Conservation (phyloP, 2,888 invertebrate species). For the Labia minor region DNA sequence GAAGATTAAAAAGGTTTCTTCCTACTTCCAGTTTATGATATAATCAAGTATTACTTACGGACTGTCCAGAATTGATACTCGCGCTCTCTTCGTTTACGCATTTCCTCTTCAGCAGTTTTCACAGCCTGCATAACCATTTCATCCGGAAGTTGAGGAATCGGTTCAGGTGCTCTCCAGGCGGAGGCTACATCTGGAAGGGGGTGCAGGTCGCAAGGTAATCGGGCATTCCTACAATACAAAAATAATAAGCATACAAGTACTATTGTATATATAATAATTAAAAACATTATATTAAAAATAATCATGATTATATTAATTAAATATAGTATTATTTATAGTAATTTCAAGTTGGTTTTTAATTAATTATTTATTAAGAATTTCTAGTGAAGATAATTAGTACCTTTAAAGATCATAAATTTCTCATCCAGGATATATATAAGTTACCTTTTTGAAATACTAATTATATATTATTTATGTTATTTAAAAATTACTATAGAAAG, state of each 20-base stretch:
- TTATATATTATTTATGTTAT: too few relatives aligned
- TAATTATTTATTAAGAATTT: too few relatives aligned
- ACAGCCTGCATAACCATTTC: constrained; percentile 64
- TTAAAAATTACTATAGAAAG: too few relatives aligned
- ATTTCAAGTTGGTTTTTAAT: too few relatives aligned
- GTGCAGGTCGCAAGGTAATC: constrained; percentile 63
- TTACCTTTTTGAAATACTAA: too few relatives aligned
- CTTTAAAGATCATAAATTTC: too few relatives aligned
- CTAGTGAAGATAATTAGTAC: too few relatives aligned
- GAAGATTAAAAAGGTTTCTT: too few relatives aligned
- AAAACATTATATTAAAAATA: too few relatives aligned
- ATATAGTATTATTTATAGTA: too few relatives aligned
- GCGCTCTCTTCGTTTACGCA: constrained; percentile 60
- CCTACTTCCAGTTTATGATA: background rate
- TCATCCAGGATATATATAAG: too few relatives aligned
- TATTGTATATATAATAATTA: background rate
- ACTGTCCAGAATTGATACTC: constrained; percentile 72
- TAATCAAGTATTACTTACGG: constrained; percentile 46
- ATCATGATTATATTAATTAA: too few relatives aligned
- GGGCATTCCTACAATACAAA: constrained; percentile 47
- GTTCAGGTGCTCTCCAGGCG: background rate
- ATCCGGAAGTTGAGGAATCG: constrained; percentile 44
- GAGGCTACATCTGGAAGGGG: constrained; percentile 40
- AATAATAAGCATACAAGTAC: background rate
- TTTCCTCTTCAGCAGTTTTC: constrained; percentile 65